Conservation (phyloP, 1,140 invertebrate genomes). For the Drosophila ananassae region DNA sequence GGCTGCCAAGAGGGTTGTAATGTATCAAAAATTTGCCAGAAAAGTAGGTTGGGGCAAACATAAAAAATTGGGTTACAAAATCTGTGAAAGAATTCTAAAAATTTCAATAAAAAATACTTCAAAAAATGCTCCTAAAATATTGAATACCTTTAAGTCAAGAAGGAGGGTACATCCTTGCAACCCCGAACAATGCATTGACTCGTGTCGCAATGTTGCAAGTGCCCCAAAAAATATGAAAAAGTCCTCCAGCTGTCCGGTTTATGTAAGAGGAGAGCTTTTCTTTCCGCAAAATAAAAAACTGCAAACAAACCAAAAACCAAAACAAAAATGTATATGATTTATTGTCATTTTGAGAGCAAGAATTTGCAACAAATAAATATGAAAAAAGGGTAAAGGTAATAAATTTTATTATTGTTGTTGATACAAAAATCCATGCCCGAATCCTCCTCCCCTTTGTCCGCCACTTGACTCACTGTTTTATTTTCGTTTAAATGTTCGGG, state of each 20-base stretch:
- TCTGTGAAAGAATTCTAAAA: background rate
- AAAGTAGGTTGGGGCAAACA: background rate
- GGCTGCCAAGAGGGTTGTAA: slow-evolving; percentile 9
- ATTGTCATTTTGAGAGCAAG: slow-evolving; percentile 80
- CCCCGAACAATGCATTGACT: slow-evolving; percentile 42
- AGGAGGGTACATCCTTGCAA: slow-evolving; percentile 8
- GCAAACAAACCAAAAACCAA: slow-evolving; percentile 10
- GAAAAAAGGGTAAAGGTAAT: slow-evolving; percentile 64
- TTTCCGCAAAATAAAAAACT: slow-evolving; percentile 34
- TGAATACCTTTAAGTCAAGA: background rate
- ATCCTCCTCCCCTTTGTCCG: background rate
- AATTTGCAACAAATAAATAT: slow-evolving; percentile 62
- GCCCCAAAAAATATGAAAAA: slow-evolving; percentile 14
- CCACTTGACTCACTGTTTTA: slow-evolving; percentile 35
- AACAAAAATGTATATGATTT: slow-evolving; percentile 76
- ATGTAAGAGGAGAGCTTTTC: slow-evolving; percentile 49
- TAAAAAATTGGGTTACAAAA: background rate
- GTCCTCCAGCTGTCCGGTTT: slow-evolving; percentile 13
- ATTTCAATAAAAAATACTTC: too few relatives aligned
- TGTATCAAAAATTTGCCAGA: slow-evolving; percentile 1
- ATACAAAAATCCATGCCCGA: slow-evolving; percentile 37
- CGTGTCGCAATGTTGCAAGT: slow-evolving; percentile 43
- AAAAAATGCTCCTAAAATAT: slow-evolving; percentile 2
- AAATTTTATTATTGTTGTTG: slow-evolving; percentile 83
- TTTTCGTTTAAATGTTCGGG: slow-evolving; percentile 40